Evolutionary conservation across 2,888 invertebrate species (phyloP).

Genomic region (Yponomeuta cagnagella): DNA sequence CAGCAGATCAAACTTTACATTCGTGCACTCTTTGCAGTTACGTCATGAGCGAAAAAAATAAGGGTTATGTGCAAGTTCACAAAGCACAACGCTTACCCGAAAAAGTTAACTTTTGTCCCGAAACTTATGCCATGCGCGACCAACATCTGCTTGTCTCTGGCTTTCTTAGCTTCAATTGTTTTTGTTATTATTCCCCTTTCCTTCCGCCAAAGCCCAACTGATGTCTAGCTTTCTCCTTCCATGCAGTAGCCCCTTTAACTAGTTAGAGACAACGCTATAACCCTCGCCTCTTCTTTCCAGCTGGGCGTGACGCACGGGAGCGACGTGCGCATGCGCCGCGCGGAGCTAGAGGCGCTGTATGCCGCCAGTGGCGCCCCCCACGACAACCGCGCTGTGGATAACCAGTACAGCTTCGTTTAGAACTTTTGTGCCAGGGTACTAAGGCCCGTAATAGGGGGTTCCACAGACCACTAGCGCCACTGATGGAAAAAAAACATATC

Average conservation of each 20-base stretch:
- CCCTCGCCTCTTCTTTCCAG: slow-evolving; percentile 38
- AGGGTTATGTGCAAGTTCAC: too few species aligned
- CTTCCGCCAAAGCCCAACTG: too few species aligned
- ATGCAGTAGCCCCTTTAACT: neutral
- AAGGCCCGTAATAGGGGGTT: neutral
- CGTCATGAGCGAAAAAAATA: too few species aligned
- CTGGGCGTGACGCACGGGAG: slow-evolving; percentile 86
- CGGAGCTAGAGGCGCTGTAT: slow-evolving; percentile 83
- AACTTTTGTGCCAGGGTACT: neutral
- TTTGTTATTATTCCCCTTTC: slow-evolving; percentile 2
- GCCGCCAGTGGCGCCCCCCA: slow-evolving; percentile 63
- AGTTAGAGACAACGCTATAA: neutral
- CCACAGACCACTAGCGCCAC: too few species aligned
- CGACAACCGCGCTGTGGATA: slow-evolving; percentile 83
- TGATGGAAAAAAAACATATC: too few species aligned
- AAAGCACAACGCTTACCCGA: too few species aligned
- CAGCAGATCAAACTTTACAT: too few species aligned
- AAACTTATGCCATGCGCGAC: too few species aligned
- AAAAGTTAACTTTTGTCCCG: too few species aligned
- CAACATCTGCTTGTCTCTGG: neutral
- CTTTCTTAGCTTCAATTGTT: too few species aligned
- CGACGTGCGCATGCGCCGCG: slow-evolving; percentile 86
- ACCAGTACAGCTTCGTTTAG: slow-evolving; percentile 85
- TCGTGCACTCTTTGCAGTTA: too few species aligned
- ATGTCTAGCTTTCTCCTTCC: too few species aligned